Conservation (phyloP, 2,888 invertebrate genomes). For the Chromoteleia sp. region DNA sequence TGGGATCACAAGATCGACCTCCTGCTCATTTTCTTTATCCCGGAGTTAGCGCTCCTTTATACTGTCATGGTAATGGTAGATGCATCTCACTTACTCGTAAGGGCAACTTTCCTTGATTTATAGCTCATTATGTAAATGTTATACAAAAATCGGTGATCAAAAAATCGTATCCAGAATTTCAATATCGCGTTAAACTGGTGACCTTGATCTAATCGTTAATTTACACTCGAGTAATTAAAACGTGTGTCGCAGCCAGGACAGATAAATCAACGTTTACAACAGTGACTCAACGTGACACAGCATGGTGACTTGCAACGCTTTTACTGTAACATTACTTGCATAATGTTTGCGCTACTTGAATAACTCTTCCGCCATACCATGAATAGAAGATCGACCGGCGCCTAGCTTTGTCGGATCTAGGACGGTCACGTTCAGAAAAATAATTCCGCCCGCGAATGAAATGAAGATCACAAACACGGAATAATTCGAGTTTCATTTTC, state of each 20-base stretch:
- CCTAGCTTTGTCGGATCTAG: slow-evolving; percentile 64
- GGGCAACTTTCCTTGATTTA: slow-evolving; percentile 73
- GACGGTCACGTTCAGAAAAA: slow-evolving; percentile 64
- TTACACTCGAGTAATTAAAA: slow-evolving; percentile 68
- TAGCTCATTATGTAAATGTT: slow-evolving; percentile 76
- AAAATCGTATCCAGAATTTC: slow-evolving; percentile 66
- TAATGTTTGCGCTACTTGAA: slow-evolving; percentile 66
- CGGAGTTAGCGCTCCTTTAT: slow-evolving; percentile 34
- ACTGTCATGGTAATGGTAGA: slow-evolving; percentile 42
- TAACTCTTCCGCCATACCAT: slow-evolving; percentile 63
- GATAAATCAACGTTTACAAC: slow-evolving; percentile 49
- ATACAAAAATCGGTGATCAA: slow-evolving; percentile 61
- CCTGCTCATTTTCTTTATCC: slow-evolving; percentile 58
- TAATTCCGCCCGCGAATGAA: slow-evolving; percentile 55
- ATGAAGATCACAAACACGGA: slow-evolving; percentile 62
- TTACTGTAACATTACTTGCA: slow-evolving; percentile 60
- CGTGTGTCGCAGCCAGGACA: slow-evolving; percentile 36
- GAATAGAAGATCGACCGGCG: slow-evolving; percentile 65
- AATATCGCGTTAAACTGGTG: slow-evolving; percentile 6
- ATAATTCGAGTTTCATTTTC: slow-evolving; percentile 58
- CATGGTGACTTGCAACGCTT: slow-evolving; percentile 65
- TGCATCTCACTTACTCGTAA: slow-evolving; percentile 19
- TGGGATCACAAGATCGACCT: slow-evolving; percentile 56
- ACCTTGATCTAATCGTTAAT: slow-evolving; percentile 50
- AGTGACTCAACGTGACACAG: slow-evolving; percentile 49